Evolutionary conservation across 1,140 invertebrate genomes (phyloP).

Genomic region (Anagrus nilaparvatae): DNA sequence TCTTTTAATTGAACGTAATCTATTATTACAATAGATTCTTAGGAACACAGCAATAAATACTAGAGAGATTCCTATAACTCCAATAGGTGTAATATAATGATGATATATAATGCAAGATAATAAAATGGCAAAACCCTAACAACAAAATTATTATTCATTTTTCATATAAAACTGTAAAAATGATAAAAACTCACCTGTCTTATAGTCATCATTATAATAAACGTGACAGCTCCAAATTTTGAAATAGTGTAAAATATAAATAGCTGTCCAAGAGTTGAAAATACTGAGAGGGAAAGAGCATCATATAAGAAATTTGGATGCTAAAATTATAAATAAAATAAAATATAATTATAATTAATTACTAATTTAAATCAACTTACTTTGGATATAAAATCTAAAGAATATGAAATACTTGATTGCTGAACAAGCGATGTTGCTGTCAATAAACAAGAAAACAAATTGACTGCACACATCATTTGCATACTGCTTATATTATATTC

Average conservation of each 20-base stretch:
- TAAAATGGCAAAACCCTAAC: slow-evolving; percentile 79
- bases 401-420: slow-evolving; percentile 71
- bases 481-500: slow-evolving; percentile 73
- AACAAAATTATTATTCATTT: too few species aligned
- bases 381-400: slow-evolving; percentile 64
- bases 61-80: slow-evolving; percentile 73
- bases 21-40: slow-evolving; percentile 74
- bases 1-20: slow-evolving; percentile 47
- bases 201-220: slow-evolving; percentile 97
- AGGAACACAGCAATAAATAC: slow-evolving; percentile 86
- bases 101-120: slow-evolving; percentile 89
- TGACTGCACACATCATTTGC: slow-evolving; percentile 98
- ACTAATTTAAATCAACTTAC: slow-evolving; percentile 32
- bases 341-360: slow-evolving; percentile 10
- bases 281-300: slow-evolving; percentile 74
- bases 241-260: slow-evolving; percentile 96
- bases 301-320: slow-evolving; percentile 73
- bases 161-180: too few species aligned
- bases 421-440: slow-evolving; percentile 80
- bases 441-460: slow-evolving; percentile 88
- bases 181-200: slow-evolving; percentile 59
- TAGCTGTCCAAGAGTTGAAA: slow-evolving; percentile 86
- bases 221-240: slow-evolving; percentile 90
- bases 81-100: slow-evolving; percentile 69
- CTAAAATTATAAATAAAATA: slow-evolving; percentile 39